Conservation (phyloP, 2,113 vertebrate genomes). For the Platysteira castanea region DNA sequence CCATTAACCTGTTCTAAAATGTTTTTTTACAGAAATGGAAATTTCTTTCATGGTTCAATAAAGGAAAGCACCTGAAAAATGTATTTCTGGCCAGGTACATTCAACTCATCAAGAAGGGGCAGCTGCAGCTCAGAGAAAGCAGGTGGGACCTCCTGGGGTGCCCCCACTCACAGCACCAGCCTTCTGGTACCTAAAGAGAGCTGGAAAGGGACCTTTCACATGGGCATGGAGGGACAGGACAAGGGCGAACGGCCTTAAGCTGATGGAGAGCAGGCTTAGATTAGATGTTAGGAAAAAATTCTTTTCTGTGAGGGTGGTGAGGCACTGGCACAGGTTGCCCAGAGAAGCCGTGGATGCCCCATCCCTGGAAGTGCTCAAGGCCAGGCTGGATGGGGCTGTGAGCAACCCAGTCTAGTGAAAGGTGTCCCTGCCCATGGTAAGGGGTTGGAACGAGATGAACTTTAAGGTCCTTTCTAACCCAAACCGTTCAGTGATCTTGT, state of each 20-base stretch:
- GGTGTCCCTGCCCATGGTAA: rapidly evolving
- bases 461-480: not conserved
- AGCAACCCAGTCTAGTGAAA: not conserved
- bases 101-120: not conserved
- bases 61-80: not conserved
- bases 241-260: not conserved
- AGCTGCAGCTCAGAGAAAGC: not conserved
- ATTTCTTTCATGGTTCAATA: not conserved
- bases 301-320: not conserved
- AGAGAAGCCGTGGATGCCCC: not conserved
- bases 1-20: not conserved
- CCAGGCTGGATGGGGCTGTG: not conserved
- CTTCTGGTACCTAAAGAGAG: not conserved
- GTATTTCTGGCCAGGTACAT: not conserved
- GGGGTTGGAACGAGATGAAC: rapidly evolving
- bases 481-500: not conserved
- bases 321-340: not conserved
- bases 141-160: rapidly evolving
- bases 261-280: not conserved
- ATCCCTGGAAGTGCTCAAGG: too few relatives aligned
- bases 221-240: rapidly evolving
- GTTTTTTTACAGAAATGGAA: not conserved
- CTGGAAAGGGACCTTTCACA: not conserved
- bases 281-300: not conserved
- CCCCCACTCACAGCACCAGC: rapidly evolving